These are phyloP conservation scores for Drosophila elegans DNA, from an alignment of 1,140 invertebrate species.

Conservation along the genomic window DNA sequence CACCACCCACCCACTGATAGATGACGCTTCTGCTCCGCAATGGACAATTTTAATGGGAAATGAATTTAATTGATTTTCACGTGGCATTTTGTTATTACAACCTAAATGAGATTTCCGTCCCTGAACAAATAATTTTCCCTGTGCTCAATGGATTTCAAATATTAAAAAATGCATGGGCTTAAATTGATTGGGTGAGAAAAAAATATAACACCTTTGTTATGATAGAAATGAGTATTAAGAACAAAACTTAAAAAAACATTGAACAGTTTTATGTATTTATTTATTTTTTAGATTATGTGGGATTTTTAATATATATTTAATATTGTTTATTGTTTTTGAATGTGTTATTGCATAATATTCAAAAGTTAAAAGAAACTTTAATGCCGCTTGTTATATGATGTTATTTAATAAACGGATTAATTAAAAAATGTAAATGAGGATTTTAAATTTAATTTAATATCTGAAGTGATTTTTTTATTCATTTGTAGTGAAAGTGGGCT, in stretches of 20 bases:
- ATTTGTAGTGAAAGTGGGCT: not conserved
- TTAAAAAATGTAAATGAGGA: no score
- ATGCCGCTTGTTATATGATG: no score
- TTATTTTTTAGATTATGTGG: not conserved
- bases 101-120: conserved; percentile 64
- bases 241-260: not conserved
- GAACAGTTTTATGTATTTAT: not conserved
- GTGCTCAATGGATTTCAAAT: conserved; percentile 6
- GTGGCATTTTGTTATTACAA: conserved; percentile 67
- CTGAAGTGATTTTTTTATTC: not conserved
- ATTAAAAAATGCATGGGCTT: conserved; percentile 12
- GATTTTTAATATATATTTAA: no score
- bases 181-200: conserved; percentile 11
- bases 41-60: conserved; percentile 67
- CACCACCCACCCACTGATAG: conserved; percentile 7
- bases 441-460: no score
- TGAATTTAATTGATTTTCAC: conserved; percentile 78
- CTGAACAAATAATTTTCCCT: conserved; percentile 15
- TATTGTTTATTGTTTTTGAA: no score
- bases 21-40: conserved; percentile 25
- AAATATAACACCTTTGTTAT: not conserved
- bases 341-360: no score
- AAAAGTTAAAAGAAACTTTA: no score
- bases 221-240: not conserved
- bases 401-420: no score